Conservation (phyloP, 2,113 vertebrate genomes). For the Calyptomena viridis region DNA sequence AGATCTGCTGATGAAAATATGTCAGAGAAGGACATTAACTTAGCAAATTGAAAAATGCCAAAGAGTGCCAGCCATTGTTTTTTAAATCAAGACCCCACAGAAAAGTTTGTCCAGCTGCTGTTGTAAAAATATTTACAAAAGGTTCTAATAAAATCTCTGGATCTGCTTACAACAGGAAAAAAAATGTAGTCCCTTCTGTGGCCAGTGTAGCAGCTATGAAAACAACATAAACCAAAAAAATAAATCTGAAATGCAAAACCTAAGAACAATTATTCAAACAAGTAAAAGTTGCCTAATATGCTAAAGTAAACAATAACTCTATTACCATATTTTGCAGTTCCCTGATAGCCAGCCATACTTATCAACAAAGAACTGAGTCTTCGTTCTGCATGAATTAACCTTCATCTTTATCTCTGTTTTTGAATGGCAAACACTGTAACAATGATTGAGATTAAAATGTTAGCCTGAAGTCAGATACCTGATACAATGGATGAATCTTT, state of each 20-base stretch:
- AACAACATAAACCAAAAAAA: background rate
- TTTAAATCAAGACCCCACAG: background rate
- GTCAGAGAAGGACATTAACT: background rate
- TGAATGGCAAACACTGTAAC: conserved; percentile 32
- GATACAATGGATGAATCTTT: conserved; percentile 49
- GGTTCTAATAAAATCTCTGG: background rate
- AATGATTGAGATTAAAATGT: conserved; percentile 44
- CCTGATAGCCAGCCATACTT: background rate
- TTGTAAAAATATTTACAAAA: background rate
- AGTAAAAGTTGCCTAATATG: background rate
- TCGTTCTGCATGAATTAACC: conserved; percentile 41
- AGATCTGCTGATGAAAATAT: background rate
- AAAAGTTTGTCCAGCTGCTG: background rate
- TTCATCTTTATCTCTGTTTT: conserved; percentile 27
- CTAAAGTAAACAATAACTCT: background rate
- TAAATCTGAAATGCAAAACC: background rate
- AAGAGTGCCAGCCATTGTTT: background rate
- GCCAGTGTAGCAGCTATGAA: background rate
- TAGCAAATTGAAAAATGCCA: background rate
- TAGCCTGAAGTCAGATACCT: conserved; percentile 56
- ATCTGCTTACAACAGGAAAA: background rate
- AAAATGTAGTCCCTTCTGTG: background rate
- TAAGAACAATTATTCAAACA: background rate
- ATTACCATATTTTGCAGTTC: background rate
- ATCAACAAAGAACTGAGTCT: background rate